Percentiles rank a stretch among this genome's conserved stretches.
These are phyloP conservation scores for Cactoblastis cactorum DNA, from an alignment of 2,888 invertebrate genomes.

Conservation along the genomic window DNA sequence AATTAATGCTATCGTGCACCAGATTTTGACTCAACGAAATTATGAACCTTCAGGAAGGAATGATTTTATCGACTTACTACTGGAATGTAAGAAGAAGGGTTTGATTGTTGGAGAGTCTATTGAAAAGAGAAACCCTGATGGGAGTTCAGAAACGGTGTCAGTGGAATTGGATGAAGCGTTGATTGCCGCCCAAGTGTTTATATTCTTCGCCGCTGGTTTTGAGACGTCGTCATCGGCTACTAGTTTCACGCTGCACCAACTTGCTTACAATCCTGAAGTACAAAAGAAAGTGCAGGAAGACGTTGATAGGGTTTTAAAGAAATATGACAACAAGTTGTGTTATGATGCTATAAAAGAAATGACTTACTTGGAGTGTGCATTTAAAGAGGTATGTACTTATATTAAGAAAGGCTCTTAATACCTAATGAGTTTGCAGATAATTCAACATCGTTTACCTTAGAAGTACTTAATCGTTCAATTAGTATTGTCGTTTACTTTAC, in stretches of 20 bases:
- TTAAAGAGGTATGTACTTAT: conserved; percentile 44
- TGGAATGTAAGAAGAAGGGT: conserved; percentile 42
- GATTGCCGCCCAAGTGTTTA: conserved; percentile 50
- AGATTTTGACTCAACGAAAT: conserved; percentile 37
- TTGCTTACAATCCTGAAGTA: conserved; percentile 46
- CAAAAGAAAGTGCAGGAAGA: conserved; percentile 46
- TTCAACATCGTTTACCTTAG: no score
- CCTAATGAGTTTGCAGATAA: no score
- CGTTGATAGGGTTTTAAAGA: conserved; percentile 41
- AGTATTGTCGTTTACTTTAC: no score
- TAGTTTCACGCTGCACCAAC: conserved; percentile 52
- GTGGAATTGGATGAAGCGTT: conserved; percentile 42
- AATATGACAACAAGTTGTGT: conserved; percentile 39
- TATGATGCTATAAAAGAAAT: conserved; percentile 56
- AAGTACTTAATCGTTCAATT: no score
- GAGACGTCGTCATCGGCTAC: conserved; percentile 69
- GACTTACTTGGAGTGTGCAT: conserved; percentile 51
- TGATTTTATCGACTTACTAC: conserved; percentile 46
- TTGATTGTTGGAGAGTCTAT: conserved; percentile 39
- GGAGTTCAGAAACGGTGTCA: conserved; percentile 30
- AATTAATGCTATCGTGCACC: conserved; percentile 26
- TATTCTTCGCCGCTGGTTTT: conserved; percentile 67
- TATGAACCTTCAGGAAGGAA: conserved; percentile 44
- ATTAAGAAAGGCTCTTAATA: no score
- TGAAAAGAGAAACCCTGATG: conserved; percentile 35